Conservation (phyloP, 2,113 vertebrate species). For the Hippolais icterina region DNA sequence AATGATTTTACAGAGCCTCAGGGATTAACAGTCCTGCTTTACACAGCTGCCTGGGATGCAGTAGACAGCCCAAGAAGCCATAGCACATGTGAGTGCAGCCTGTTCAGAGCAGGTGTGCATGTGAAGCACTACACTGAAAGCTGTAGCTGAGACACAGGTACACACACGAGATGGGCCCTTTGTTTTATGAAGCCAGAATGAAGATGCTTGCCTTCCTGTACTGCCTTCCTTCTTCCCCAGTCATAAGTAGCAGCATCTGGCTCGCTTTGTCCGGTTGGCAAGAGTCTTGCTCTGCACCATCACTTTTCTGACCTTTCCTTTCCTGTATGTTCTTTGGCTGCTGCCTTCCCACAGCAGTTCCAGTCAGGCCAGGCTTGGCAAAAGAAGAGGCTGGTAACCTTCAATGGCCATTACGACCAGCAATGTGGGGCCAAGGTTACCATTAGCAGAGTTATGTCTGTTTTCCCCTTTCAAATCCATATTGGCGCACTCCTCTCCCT, state of each 20-base stretch:
- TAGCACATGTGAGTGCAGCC: background rate
- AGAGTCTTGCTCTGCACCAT: background rate
- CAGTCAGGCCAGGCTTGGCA: fast-evolving
- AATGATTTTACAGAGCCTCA: background rate
- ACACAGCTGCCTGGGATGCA: too few species aligned
- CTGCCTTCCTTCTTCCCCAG: too few species aligned
- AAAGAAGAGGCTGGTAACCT: fast-evolving
- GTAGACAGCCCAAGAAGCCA: background rate
- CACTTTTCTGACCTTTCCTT: background rate
- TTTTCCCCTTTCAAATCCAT: background rate
- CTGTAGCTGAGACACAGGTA: background rate
- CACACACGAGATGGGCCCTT: background rate
- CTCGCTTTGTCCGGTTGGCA: fast-evolving
- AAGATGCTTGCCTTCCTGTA: background rate
- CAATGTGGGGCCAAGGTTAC: fast-evolving
- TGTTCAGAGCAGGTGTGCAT: background rate
- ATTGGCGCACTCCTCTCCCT: background rate
- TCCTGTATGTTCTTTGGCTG: fast-evolving
- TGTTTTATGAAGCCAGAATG: background rate
- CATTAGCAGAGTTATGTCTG: background rate
- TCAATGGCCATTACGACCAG: background rate
- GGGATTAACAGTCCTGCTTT: background rate
- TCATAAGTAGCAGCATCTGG: background rate
- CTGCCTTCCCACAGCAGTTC: background rate
- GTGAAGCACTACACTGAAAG: background rate